Conservation (phyloP, 2,113 vertebrate species). For the Planiliza haematocheilus region DNA sequence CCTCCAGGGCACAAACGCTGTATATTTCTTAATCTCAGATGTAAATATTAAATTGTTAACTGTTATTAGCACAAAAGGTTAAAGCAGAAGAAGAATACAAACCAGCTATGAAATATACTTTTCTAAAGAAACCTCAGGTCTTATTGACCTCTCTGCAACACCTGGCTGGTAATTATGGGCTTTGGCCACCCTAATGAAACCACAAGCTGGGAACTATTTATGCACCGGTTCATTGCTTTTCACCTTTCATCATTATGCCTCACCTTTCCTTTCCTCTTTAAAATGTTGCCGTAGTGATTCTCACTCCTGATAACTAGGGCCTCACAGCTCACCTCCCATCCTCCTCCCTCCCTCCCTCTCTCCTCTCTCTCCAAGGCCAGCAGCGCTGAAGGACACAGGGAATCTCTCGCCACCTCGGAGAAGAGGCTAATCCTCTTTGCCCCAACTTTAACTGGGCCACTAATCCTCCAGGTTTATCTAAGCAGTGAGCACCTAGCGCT, state of each 20-base stretch:
- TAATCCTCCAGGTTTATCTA: slow-evolving; percentile 88
- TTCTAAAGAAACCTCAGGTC: slow-evolving; percentile 13
- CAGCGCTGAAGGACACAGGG: slow-evolving; percentile 83
- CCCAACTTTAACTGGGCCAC: slow-evolving; percentile 87
- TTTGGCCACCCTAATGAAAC: slow-evolving; percentile 64
- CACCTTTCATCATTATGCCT: slow-evolving; percentile 52
- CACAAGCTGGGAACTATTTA: slow-evolving; percentile 63
- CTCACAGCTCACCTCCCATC: slow-evolving; percentile 51
- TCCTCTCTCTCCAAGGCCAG: slow-evolving; percentile 58
- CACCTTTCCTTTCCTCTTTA: slow-evolving; percentile 43
- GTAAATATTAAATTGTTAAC: slow-evolving; percentile 32
- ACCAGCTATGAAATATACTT: slow-evolving; percentile 9
- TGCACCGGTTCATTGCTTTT: slow-evolving; percentile 52
- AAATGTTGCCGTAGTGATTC: slow-evolving; percentile 39
- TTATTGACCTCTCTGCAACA: slow-evolving; percentile 57
- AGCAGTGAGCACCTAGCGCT: slow-evolving; percentile 84
- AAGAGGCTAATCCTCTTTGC: slow-evolving; percentile 89
- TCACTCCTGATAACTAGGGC: slow-evolving; percentile 34
- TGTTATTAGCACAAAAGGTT: slow-evolving; percentile 35
- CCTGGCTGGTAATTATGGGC: slow-evolving; percentile 58
- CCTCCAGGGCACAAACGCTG: slow-evolving; percentile 7
- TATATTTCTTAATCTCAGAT: slow-evolving; percentile 24
- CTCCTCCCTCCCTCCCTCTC: slow-evolving; percentile 20
- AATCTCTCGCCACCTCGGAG: slow-evolving; percentile 85
- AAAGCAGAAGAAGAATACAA: background rate